Percentiles rank a stretch among this genome's conserved stretches.
Conservation (phyloP, 1,140 invertebrate genomes). For the Bombyx mandarina region DNA sequence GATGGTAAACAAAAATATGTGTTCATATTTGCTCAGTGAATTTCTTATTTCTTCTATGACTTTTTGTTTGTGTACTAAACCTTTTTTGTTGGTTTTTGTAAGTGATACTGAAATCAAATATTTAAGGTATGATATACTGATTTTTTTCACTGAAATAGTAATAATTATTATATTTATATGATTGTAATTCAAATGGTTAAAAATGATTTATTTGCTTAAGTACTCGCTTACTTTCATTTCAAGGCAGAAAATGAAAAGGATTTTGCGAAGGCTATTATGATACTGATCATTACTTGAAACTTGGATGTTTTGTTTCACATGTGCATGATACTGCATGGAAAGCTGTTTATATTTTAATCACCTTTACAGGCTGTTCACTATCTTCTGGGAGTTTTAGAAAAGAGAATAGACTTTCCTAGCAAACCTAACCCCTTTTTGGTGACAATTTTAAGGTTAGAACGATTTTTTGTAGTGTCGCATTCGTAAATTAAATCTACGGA, state of each 20-base stretch:
- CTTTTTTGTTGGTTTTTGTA: slow-evolving; percentile 94
- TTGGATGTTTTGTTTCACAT: no score
- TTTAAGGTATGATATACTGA: slow-evolving; percentile 4
- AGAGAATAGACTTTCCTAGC: no score
- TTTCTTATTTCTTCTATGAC: slow-evolving; percentile 90
- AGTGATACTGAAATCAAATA: slow-evolving; percentile 86
- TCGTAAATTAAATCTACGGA: neutral
- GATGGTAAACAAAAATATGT: slow-evolving; percentile 92
- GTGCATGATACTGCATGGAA: no score
- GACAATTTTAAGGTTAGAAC: neutral
- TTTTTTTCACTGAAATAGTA: neutral
- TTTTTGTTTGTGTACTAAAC: slow-evolving; percentile 88
- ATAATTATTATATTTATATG: neutral
- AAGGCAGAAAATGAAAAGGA: no score
- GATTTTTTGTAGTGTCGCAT: neutral
- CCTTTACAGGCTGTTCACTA: no score
- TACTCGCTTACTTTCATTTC: neutral
- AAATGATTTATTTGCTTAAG: neutral
- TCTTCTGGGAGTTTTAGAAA: no score
- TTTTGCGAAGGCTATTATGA: no score
- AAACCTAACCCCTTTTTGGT: no score
- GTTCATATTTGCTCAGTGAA: slow-evolving; percentile 85
- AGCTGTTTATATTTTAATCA: no score
- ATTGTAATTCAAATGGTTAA: neutral
- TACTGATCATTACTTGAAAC: no score